Conservation (phyloP, 64 coral and sea anemone species). For the Porites lutea region DNA sequence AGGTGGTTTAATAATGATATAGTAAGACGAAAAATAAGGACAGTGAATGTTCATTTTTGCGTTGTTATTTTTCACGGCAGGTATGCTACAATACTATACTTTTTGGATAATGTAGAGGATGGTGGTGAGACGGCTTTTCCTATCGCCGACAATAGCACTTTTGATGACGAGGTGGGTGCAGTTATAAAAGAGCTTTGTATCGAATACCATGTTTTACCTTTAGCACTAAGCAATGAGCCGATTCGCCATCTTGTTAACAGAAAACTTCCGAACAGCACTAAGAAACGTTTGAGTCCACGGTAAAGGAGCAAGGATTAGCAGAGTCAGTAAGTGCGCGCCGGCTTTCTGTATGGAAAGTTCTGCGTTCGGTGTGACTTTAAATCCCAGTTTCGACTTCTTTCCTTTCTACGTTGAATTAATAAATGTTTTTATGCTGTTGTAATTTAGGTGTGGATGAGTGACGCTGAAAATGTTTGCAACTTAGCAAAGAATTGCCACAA, state of each 20-base stretch:
- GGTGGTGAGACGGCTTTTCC: slow-evolving; percentile 96
- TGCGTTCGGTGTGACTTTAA: no score
- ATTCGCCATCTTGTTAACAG: no score
- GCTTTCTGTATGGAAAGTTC: no score
- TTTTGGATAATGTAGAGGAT: slow-evolving; percentile 89
- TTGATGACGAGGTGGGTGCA: slow-evolving; percentile 63
- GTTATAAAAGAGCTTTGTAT: background rate
- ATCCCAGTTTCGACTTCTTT: no score
- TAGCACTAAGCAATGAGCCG: no score
- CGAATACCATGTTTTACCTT: background rate
- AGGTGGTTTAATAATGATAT: background rate
- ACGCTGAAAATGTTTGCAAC: slow-evolving; percentile 76
- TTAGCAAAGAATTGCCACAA: slow-evolving; percentile 93
- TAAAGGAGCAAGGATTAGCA: no score
- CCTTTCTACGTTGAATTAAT: no score
- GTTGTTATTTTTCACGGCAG: slow-evolving; percentile 25
- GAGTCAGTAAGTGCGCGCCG: no score
- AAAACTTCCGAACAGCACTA: no score
- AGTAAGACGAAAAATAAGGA: background rate
- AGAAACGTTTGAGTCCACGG: no score
- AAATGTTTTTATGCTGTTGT: no score
- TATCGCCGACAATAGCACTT: slow-evolving; percentile 89
- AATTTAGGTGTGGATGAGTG: slow-evolving; percentile 85
- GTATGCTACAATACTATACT: slow-evolving; percentile 93
- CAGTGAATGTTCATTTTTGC: background rate